These are phyloP conservation scores for Eupithecia tripunctaria DNA, from an alignment of 2,888 invertebrate genomes.

Conservation along the genomic window DNA sequence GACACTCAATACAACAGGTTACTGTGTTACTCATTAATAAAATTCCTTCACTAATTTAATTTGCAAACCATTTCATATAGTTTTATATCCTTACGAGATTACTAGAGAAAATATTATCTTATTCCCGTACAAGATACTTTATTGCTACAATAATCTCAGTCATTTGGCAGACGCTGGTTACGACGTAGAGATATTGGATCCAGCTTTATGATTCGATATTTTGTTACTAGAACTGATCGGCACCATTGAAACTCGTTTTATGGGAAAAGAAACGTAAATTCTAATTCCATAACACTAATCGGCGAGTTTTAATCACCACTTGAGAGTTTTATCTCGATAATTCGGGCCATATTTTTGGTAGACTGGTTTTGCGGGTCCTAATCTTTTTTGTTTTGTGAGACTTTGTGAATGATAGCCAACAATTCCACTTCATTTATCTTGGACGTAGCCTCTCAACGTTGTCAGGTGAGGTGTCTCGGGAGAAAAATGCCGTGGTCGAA, in stretches of 20 bases:
- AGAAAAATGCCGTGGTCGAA: conserved; percentile 39
- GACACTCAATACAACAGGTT: conserved; percentile 25
- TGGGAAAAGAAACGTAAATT: conserved; percentile 28
- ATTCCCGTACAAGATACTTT: conserved; percentile 34
- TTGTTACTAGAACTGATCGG: conserved; percentile 25
- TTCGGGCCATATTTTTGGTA: conserved; percentile 20
- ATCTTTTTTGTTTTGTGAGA: conserved; percentile 29
- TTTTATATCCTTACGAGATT: neutral
- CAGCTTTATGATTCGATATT: conserved; percentile 33
- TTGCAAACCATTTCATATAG: conserved; percentile 11
- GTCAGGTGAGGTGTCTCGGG: conserved; percentile 40
- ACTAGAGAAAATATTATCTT: conserved; percentile 14
- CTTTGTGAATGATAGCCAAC: conserved; percentile 29
- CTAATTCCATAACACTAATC: conserved; percentile 26
- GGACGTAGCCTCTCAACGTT: conserved; percentile 24
- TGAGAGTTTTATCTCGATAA: conserved; percentile 28
- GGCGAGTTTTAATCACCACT: conserved; percentile 26
- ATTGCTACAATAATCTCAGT: conserved; percentile 37
- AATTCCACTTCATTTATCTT: conserved; percentile 30
- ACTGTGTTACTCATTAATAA: conserved; percentile 27
- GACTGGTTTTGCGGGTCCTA: conserved; percentile 20
- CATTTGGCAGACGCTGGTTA: conserved; percentile 37
- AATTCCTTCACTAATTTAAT: conserved; percentile 28
- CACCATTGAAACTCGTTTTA: conserved; percentile 32
- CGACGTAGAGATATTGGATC: conserved; percentile 36